Evolutionary conservation across 2,888 invertebrate genomes (phyloP).

Genomic region (Polymixis flavicincta): DNA sequence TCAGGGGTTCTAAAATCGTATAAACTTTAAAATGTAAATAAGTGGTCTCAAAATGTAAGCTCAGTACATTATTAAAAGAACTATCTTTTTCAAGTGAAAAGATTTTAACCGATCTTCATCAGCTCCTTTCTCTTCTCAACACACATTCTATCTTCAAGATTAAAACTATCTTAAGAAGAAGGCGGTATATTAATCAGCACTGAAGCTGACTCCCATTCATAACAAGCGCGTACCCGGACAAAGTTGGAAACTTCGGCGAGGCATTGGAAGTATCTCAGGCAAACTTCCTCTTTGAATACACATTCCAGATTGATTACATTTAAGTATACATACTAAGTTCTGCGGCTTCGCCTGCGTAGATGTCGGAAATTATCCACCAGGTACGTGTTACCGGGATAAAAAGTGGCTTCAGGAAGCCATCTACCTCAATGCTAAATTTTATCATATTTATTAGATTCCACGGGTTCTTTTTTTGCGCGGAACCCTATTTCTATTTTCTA

Average conservation of each 20-base stretch:
- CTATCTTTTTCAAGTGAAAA: background rate
- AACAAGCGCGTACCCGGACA: background rate
- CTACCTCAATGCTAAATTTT: no score
- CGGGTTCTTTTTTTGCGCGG: no score
- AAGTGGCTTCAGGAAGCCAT: no score
- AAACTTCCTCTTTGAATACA: conserved; percentile 40
- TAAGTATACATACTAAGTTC: no score
- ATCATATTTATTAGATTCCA: no score
- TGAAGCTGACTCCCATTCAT: conserved; percentile 30
- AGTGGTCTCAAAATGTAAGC: background rate
- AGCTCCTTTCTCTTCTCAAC: background rate
- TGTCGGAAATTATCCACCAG: no score
- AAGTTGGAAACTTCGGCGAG: conserved; percentile 32
- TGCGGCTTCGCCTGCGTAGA: no score
- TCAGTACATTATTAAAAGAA: background rate
- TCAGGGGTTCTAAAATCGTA: no score
- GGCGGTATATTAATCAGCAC: conserved; percentile 20
- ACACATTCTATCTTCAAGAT: conserved; percentile 7
- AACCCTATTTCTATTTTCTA: no score
- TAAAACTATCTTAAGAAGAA: conserved; percentile 9
- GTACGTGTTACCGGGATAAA: no score
- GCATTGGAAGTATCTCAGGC: conserved; percentile 21
- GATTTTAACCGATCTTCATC: background rate
- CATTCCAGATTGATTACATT: conserved; percentile 52
- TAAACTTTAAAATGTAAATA: background rate